Conservation (phyloP, 1,140 invertebrate genomes). For the Macrobrachium nipponense region DNA sequence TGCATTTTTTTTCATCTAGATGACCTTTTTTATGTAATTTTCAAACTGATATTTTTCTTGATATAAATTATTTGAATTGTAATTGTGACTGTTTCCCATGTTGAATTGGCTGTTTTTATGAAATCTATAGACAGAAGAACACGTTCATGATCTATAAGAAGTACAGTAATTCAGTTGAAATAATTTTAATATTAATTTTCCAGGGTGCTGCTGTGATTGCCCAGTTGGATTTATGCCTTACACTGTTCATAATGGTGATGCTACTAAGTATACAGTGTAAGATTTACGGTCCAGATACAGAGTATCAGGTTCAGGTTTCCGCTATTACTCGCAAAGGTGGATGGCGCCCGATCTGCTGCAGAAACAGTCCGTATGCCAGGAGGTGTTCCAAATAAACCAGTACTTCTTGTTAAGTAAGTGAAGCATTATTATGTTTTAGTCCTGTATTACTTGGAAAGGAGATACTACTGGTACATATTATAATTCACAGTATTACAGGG, state of each 20-base stretch:
- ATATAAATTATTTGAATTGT: too few species aligned
- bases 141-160: not conserved
- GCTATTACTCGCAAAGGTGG: conserved; percentile 92
- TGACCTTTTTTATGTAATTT: too few species aligned
- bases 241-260: conserved; percentile 83
- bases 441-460: not conserved
- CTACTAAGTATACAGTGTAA: conserved; percentile 84
- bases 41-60: too few species aligned
- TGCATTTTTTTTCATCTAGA: too few species aligned
- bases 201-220: conserved; percentile 17
- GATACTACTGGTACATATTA: too few species aligned
- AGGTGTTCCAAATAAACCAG: conserved; percentile 90
- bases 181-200: not conserved
- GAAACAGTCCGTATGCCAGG: conserved; percentile 89
- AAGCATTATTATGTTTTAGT: not conserved
- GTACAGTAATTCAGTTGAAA: not conserved
- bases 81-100: too few species aligned
- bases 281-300: conserved; percentile 92
- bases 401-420: conserved; percentile 83
- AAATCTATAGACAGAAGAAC: too few species aligned
- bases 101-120: too few species aligned
- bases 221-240: conserved; percentile 69
- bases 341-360: conserved; percentile 87
- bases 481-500: too few species aligned
- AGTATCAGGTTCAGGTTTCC: conserved; percentile 92